Evolutionary conservation across 2,113 vertebrate species (phyloP).

Genomic region (Bufo gargarizans): DNA sequence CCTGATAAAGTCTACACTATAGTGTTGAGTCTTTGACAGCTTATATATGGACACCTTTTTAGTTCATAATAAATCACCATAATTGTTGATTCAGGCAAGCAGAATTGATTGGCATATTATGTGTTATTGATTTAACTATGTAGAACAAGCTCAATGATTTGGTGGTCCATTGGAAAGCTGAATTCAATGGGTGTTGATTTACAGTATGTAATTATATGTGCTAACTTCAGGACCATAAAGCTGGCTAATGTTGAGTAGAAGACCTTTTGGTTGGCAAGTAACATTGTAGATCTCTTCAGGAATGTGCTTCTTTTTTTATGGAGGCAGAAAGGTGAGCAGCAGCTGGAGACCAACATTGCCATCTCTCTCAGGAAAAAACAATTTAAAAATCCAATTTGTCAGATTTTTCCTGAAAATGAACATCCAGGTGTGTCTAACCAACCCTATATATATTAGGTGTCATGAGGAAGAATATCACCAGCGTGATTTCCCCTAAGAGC

Average conservation of each 20-base stretch:
- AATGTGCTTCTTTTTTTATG: background rate
- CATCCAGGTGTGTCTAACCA: background rate
- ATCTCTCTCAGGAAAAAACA: background rate
- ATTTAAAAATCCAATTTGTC: background rate
- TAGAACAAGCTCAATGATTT: background rate
- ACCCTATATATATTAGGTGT: background rate
- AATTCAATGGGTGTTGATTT: background rate
- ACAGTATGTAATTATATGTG: no score
- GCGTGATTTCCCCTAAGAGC: background rate
- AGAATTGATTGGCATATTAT: background rate
- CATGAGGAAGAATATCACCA: background rate
- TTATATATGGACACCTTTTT: background rate
- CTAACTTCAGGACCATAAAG: background rate
- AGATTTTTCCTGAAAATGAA: background rate
- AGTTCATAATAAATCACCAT: background rate
- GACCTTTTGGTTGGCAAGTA: background rate
- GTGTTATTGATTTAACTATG: conserved; percentile 1
- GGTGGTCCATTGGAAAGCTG: background rate
- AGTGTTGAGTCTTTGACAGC: background rate
- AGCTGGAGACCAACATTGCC: background rate
- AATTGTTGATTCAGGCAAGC: background rate
- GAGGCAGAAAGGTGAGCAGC: background rate
- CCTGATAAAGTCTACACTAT: background rate
- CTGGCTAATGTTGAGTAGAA: background rate
- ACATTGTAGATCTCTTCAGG: background rate